Base-by-base conservation (phyloP, 2,888 invertebrate species). In the Lypha dubia region DNA sequence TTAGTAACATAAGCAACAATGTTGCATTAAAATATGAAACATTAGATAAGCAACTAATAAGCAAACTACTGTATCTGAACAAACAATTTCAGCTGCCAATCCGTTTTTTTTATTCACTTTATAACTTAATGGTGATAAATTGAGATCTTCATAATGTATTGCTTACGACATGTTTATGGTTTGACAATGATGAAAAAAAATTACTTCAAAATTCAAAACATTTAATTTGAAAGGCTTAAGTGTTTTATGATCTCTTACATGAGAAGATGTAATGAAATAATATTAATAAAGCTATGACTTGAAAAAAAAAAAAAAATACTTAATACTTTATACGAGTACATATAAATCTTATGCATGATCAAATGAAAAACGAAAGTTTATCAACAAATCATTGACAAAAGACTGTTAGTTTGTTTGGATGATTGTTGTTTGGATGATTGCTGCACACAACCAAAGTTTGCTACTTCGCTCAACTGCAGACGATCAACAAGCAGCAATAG, bases 311-410 rank as follows among this genome's bases (percentile, higher is more conserved):
- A 46, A 77, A 58, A 56, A 83, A 62, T 32, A 63, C 62, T 56
- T 35, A 53, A 41, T 51, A 22, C 22, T 56, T 22, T 24, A 46
- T 62, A n/a, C n/a, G n/a, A n/a, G n/a, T n/a, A n/a, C n/a, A n/a
- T n/a, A n/a, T n/a, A n/a, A n/a, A 38, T 28, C 60, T 76, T 60
- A 58, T 60, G 38, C 49, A 62, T 60, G 35, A 67, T 51, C 28
- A 70, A 62, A 68, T 67, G 13, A 79, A 82, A 79, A 84, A 74
- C 81, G 70, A 84, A 84, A 84, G 84, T 79, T 81, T 71, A 84
- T 79, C 74, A 74, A 70, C 65, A 85, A 83, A 79, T 79, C 75
- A 83, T 71, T 83, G 73, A 58, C 75, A 79, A 79, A 71, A 82
- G 28, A 56, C 58, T 74, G 65, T 22, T 70, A 32, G 9, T 22